phyloP scores from a whole-genome alignment of 2,888 invertebrate species.

The Synanthedon myopaeformis region DNA sequence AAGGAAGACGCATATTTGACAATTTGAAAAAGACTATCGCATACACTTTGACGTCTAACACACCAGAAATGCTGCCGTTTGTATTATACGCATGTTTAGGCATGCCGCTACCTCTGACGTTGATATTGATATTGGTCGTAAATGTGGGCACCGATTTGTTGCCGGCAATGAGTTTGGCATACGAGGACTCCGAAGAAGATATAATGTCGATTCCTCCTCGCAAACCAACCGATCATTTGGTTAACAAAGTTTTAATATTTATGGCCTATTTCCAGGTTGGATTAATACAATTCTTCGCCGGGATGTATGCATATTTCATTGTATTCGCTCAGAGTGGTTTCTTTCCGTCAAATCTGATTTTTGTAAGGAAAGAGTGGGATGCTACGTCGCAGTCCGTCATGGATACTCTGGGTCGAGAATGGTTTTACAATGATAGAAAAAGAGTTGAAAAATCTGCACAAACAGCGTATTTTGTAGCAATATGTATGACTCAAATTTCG shows the following conservation, averaged over 20 bases:
- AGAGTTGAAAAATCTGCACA: constrained; percentile 79
- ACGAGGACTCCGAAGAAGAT: constrained; percentile 80
- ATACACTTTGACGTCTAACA: constrained; percentile 85
- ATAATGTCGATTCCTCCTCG: constrained; percentile 76
- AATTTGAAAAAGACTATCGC: constrained; percentile 89
- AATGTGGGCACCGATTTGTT: constrained; percentile 85
- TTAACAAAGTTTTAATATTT: constrained; percentile 73
- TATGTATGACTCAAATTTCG: constrained; percentile 82
- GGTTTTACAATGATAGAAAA: constrained; percentile 78
- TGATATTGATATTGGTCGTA: constrained; percentile 74
- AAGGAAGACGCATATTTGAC: constrained; percentile 85
- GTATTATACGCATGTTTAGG: constrained; percentile 78
- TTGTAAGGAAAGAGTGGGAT: constrained; percentile 81
- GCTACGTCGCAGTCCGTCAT: constrained; percentile 66
- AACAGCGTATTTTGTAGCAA: constrained; percentile 82
- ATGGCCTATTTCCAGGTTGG: constrained; percentile 90
- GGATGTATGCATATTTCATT: constrained; percentile 83
- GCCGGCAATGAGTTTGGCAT: constrained; percentile 83
- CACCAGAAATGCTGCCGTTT: constrained; percentile 88
- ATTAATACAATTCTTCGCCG: constrained; percentile 84
- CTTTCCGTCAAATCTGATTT: constrained; percentile 74
- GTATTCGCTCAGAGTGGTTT: constrained; percentile 86
- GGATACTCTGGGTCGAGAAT: constrained; percentile 82
- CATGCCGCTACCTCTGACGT: constrained; percentile 78
- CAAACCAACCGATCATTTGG: constrained; percentile 65